A percentile compares a stretch with the other conserved stretches of the same genome.
phyloP scores from a whole-genome alignment of 2,888 invertebrate genomes.

The Coelinius sp. region DNA sequence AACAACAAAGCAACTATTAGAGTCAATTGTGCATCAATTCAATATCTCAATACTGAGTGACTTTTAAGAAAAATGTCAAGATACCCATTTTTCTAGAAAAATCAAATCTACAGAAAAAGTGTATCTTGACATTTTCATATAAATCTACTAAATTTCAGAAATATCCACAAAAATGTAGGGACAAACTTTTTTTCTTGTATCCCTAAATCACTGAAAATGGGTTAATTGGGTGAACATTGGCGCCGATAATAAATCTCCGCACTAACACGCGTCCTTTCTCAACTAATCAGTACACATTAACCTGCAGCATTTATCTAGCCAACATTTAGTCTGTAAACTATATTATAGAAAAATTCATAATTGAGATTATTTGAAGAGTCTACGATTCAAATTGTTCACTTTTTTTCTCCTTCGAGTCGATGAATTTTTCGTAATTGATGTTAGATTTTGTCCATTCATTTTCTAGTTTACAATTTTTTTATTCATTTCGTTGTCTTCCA shows the following conservation, averaged over 20 bases:
- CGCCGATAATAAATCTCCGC: conserved; percentile 71
- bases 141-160: no score
- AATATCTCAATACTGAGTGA: not conserved
- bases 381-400: not conserved
- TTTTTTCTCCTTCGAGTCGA: not conserved
- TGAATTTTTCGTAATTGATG: not conserved
- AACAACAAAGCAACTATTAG: no score
- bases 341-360: conserved; percentile 28
- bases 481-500: not conserved
- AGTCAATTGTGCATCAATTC: no score
- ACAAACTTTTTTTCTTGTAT: not conserved
- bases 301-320: conserved; percentile 46
- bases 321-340: conserved; percentile 41
- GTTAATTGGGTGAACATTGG: conserved; percentile 49
- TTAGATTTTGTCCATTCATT: no score
- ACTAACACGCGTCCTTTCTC: conserved; percentile 65
- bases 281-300: conserved; percentile 60
- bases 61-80: no score
- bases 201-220: conserved; percentile 6
- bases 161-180: not conserved
- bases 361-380: conserved; percentile 25
- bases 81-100: no score
- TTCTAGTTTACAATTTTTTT: not conserved
- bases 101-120: not conserved
- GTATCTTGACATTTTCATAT: not conserved